Conservation (phyloP, 1,140 invertebrate species). For the Capitella teleta region DNA sequence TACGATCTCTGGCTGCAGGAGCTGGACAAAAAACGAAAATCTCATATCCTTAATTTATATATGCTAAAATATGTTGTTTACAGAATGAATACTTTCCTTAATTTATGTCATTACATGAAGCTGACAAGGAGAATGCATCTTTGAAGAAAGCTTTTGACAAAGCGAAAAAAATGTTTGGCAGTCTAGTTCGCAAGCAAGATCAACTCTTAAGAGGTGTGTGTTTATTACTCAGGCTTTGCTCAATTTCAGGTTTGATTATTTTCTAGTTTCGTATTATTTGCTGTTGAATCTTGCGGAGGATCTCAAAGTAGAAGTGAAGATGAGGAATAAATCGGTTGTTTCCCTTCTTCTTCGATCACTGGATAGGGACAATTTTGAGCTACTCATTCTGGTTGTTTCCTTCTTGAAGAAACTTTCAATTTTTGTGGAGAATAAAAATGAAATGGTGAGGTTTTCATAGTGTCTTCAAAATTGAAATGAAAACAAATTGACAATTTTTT, state of each 20-base stretch:
- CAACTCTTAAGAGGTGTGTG: conserved; percentile 56
- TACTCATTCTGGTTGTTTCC: conserved; percentile 80
- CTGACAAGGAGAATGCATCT: conserved; percentile 43
- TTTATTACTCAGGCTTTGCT: not conserved
- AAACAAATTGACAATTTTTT: not conserved
- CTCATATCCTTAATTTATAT: not conserved
- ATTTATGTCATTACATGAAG: conserved; percentile 22
- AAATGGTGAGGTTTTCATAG: conserved; percentile 55
- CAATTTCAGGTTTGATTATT: not conserved
- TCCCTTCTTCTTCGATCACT: conserved; percentile 75
- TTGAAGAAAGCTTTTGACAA: conserved; percentile 73
- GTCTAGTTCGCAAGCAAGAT: conserved; percentile 80
- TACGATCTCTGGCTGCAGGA: conserved; percentile 90
- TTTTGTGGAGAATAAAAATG: conserved; percentile 86
- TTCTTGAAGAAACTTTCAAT: conserved; percentile 93
- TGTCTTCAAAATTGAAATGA: no score
- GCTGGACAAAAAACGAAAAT: conserved; percentile 37
- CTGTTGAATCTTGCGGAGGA: conserved; percentile 92
- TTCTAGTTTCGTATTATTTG: conserved; percentile 64
- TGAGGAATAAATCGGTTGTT: conserved; percentile 87
- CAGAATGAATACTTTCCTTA: conserved; percentile 4
- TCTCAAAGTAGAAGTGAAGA: conserved; percentile 85
- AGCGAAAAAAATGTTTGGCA: conserved; percentile 62
- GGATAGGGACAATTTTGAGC: conserved; percentile 66
- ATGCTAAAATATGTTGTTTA: not conserved